Percentiles rank a stretch among this genome's conserved stretches.
These are phyloP conservation scores for Lagenorhynchus albirostris DNA, from an alignment of 2,113 vertebrate genomes.

Conservation along the genomic window DNA sequence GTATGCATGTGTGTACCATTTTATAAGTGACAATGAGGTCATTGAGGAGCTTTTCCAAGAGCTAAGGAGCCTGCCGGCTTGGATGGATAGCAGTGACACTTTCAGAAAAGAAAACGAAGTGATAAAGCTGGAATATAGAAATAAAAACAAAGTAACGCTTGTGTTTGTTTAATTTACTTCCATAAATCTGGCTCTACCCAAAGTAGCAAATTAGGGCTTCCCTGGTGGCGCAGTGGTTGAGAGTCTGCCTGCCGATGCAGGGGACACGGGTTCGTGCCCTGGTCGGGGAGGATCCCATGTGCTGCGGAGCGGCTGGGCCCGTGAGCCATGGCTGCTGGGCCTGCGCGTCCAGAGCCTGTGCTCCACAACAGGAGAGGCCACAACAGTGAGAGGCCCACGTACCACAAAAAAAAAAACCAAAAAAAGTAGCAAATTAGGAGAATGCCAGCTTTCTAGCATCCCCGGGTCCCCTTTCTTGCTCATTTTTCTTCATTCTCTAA, in stretches of 20 bases:
- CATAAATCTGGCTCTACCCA: neutral
- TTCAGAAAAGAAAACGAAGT: constrained; percentile 5
- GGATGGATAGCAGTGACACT: neutral
- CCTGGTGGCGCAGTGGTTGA: no score
- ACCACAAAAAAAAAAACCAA: no score
- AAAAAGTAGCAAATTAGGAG: neutral
- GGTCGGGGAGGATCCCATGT: no score
- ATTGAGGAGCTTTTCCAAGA: neutral
- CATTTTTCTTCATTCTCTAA: neutral
- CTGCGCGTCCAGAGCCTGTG: no score
- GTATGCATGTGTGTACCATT: neutral
- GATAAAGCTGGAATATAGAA: neutral
- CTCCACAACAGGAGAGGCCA: no score
- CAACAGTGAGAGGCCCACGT: no score
- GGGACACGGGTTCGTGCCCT: no score
- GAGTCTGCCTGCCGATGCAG: no score
- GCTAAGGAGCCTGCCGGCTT: neutral
- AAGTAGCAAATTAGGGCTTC: neutral
- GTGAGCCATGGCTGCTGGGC: no score
- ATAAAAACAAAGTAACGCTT: neutral
- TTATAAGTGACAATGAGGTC: neutral
- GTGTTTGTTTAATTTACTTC: constrained; percentile 22
- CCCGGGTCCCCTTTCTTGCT: neutral
- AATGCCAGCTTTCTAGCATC: neutral
- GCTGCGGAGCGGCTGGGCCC: no score